Base-by-base conservation (phyloP, 1,140 invertebrate genomes). In the Teleogryllus occipitalis region DNA sequence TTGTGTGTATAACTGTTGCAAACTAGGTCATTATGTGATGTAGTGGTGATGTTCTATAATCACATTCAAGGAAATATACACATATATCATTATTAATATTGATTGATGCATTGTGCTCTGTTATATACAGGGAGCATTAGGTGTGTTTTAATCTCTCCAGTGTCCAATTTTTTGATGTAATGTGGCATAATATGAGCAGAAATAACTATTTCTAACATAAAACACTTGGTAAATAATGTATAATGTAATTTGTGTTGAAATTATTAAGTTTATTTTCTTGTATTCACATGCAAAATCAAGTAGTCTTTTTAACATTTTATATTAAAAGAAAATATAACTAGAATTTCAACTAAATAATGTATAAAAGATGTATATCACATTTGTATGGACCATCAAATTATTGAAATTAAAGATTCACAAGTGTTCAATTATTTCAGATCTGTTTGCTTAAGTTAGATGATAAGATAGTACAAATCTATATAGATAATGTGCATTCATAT, bases 401-500 rank as follows among this genome's bases (percentile, higher is more conserved):
- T 65, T 65, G 54, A 65, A 65, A 65, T 18, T 65, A 65, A 65
- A 3, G 54, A 65, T 65, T 65, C 54, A 65, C 54, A 65, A 65
- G 54, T 65, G 54, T 65, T 65, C 54, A 65, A 65, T 65, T 65
- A 65, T 65, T 65, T 65, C 54, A 65, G 27, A 39, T 65, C 54
- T 65, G 54, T 65, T 65, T 65, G 54, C 54, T 65, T 65, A 65
- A 65, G 54, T 65, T 65, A 65, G 54, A 65, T 65, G 54, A 65
- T 65, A 65, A 10, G 54, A 65, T 65, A 65, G 54, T 65, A 65
- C 54, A 65, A 65, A 65, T 14, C 54, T 65, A 65, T 14, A 65
- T 65, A 65, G 54, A 65, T 65, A 65, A 65, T 65, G 54, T 65
- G 54, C 54, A 65, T 65, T 65, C 54, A 65, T 65, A 65, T 65